Percentiles rank a stretch among this genome's conserved stretches.
Conservation (phyloP, 2,888 invertebrate genomes). For the Meteorus cinctellus region DNA sequence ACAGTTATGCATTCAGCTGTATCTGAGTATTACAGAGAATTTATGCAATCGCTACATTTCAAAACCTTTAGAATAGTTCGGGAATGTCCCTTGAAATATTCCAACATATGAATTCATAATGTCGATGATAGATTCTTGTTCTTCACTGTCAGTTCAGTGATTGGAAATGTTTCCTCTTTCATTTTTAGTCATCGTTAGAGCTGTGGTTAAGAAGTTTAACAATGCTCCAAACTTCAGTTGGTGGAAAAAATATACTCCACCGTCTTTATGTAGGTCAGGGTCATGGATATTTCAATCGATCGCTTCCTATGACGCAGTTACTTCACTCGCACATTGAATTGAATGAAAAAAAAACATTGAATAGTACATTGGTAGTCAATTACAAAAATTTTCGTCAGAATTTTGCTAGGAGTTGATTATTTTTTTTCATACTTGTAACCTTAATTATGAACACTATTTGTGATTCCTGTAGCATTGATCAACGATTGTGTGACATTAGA, state of each 20-base stretch:
- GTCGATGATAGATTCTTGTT: too few species aligned
- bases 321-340: neutral
- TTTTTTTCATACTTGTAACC: too few species aligned
- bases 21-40: neutral
- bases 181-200: too few species aligned
- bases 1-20: neutral
- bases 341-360: too few species aligned
- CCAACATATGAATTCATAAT: too few species aligned
- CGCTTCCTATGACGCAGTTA: slow-evolving; percentile 28
- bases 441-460: too few species aligned
- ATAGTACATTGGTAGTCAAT: neutral
- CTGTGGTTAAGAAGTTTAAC: neutral
- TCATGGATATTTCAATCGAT: slow-evolving; percentile 46
- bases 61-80: neutral
- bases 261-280: slow-evolving; percentile 47
- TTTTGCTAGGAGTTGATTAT: too few species aligned
- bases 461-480: too few species aligned
- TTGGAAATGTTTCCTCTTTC: too few species aligned
- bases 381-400: too few species aligned
- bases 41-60: neutral
- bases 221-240: neutral
- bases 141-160: too few species aligned
- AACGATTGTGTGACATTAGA: slow-evolving; percentile 18
- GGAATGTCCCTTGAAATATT: too few species aligned
- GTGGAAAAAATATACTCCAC: neutral